Percentiles rank a stretch among this genome's conserved stretches.
phyloP scores from a whole-genome alignment of 1,140 invertebrate genomes.

The Pteromalus puparum region DNA sequence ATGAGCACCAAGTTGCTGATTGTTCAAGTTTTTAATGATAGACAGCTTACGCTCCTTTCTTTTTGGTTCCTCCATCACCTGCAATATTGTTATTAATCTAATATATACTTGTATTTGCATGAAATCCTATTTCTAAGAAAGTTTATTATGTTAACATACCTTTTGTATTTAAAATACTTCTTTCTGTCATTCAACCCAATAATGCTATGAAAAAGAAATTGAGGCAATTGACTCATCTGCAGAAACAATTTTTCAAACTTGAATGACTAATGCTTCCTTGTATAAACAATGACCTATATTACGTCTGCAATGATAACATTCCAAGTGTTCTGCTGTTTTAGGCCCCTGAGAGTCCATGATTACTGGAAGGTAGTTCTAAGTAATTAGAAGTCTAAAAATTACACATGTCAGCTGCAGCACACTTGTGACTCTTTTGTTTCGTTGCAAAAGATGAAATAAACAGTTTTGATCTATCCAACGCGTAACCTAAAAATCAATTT shows the following conservation, averaged over 20 bases:
- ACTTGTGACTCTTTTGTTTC: no score
- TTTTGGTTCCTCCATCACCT: slow-evolving; percentile 26
- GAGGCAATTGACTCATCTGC: slow-evolving; percentile 5
- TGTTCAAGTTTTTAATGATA: slow-evolving; percentile 33
- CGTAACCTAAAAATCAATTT: background rate
- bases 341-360: background rate
- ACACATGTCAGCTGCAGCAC: background rate
- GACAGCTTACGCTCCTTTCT: slow-evolving; percentile 8
- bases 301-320: background rate
- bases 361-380: background rate
- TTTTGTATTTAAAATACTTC: slow-evolving; percentile 10
- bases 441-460: background rate
- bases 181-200: slow-evolving; percentile 5
- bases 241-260: slow-evolving; percentile 2
- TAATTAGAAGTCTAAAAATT: background rate
- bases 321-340: background rate
- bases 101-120: background rate
- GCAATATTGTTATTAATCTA: background rate
- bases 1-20: slow-evolving; percentile 19
- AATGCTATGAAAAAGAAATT: background rate
- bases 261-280: background rate
- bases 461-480: background rate
- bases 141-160: background rate
- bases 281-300: background rate
- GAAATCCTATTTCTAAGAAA: background rate